phyloP scores from a whole-genome alignment of 1,140 invertebrate species.

The Thalassaphorura encarpata region DNA sequence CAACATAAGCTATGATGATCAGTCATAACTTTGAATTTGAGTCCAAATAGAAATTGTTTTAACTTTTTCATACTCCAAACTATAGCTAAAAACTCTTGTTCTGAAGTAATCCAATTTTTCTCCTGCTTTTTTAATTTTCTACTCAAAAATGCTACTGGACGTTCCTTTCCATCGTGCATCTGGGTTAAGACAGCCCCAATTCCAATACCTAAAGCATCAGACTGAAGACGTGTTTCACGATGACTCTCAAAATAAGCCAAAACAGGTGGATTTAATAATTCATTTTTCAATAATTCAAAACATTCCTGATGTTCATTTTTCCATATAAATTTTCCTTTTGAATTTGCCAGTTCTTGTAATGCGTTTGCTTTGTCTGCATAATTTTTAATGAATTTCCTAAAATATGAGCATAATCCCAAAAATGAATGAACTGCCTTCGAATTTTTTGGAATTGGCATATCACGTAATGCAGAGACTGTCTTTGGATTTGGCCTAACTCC shows the following conservation, averaged over 20 bases:
- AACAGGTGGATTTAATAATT: too few relatives aligned
- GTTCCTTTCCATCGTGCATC: neutral
- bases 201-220: too few relatives aligned
- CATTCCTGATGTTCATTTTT: neutral
- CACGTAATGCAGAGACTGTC: neutral
- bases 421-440: neutral
- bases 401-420: neutral
- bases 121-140: neutral
- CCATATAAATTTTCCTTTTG: neutral
- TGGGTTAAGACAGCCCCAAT: conserved; percentile 3
- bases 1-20: conserved; percentile 8
- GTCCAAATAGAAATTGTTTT: conserved; percentile 3
- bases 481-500: conserved; percentile 3
- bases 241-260: too few relatives aligned
- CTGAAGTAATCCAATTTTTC: neutral
- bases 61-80: neutral
- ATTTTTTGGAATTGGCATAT: neutral
- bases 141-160: conserved; percentile 9
- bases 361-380: neutral
- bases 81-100: conserved; percentile 4
- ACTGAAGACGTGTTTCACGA: too few relatives aligned
- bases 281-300: neutral
- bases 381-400: neutral
- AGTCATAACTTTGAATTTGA: neutral
- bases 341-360: neutral